Evolutionary conservation across 2,797 vertebrate species (phyloP).

Genomic region (Smutsia gigantea): DNA sequence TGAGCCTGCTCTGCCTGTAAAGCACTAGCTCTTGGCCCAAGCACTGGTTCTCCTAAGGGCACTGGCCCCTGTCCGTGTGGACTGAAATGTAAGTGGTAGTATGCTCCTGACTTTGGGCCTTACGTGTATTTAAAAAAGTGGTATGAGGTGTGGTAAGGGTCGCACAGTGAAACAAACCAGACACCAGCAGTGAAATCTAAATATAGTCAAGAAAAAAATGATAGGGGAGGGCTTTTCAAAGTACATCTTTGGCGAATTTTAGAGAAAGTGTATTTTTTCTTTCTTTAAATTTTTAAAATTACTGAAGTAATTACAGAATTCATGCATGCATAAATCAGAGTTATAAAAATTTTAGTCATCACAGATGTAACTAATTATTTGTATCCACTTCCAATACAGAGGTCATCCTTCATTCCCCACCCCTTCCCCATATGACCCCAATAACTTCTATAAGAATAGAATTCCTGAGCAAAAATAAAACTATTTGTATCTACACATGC

Average conservation of each 20-base stretch:
- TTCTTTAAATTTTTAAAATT: constrained; percentile 28
- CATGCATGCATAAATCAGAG: constrained; percentile 13
- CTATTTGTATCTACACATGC: background rate
- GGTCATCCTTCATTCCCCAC: background rate
- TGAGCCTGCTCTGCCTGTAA: background rate
- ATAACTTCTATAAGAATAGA: constrained; percentile 1
- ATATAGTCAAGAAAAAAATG: background rate
- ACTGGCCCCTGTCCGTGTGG: background rate
- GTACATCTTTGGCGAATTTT: background rate
- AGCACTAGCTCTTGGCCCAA: background rate
- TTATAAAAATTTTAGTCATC: constrained; percentile 17
- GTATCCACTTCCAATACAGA: background rate
- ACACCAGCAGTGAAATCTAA: background rate
- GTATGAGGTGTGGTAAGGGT: background rate
- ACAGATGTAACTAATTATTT: constrained; percentile 37
- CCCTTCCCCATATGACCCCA: background rate
- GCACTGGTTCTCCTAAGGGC: too few species aligned
- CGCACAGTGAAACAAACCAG: background rate
- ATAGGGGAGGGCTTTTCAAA: background rate
- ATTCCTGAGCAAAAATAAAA: constrained; percentile 23
- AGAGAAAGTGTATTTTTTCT: background rate
- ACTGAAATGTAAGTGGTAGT: background rate
- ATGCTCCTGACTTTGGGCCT: background rate
- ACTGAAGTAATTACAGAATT: background rate
- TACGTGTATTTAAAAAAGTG: background rate